Evolutionary conservation across 2,797 vertebrate genomes (phyloP).

Genomic region (Amazona finschi): DNA sequence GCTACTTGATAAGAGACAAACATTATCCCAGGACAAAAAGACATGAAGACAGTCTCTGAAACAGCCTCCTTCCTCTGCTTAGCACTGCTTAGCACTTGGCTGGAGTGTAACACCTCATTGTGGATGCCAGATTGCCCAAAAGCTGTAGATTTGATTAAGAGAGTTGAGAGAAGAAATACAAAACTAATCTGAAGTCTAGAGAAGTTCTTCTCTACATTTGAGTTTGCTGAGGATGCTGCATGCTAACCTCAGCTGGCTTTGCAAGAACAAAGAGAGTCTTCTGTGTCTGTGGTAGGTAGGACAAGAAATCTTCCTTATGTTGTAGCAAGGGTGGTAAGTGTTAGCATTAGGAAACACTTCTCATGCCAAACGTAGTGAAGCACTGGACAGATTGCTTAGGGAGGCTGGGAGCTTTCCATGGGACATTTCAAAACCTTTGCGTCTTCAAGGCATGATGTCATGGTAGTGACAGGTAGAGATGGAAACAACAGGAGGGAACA

Average conservation of each 20-base stretch:
- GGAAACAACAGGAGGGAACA: background rate
- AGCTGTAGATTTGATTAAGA: background rate
- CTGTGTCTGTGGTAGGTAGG: background rate
- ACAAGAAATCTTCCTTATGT: background rate
- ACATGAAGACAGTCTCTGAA: background rate
- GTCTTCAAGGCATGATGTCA: background rate
- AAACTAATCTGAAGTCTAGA: background rate
- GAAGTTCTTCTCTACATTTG: background rate
- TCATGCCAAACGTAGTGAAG: background rate
- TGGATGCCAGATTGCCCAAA: background rate
- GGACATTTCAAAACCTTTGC: background rate
- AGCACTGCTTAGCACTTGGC: background rate
- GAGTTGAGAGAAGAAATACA: background rate
- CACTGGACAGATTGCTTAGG: background rate
- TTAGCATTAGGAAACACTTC: background rate
- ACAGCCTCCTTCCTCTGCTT: background rate
- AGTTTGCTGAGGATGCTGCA: background rate
- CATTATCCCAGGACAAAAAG: background rate
- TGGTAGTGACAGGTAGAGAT: background rate
- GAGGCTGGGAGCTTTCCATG: background rate
- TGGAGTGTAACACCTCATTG: background rate
- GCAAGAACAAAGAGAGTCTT: background rate
- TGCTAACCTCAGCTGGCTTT: background rate
- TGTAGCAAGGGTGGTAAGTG: background rate
- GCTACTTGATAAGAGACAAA: background rate